Evolutionary conservation across 2,888 invertebrate genomes (phyloP).

Genomic region (Drosophila lutescens): DNA sequence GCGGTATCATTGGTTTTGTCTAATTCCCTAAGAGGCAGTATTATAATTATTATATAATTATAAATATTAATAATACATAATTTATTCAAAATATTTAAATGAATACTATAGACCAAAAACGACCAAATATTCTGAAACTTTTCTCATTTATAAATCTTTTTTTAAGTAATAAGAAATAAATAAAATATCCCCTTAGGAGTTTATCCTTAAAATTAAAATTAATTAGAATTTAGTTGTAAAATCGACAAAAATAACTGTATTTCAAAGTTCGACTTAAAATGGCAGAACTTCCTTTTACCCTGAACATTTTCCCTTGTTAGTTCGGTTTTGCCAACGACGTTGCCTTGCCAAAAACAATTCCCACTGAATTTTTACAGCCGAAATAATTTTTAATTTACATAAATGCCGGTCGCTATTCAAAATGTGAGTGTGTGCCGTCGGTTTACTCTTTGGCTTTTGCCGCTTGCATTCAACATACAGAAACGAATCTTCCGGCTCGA

Average conservation of each 20-base stretch:
- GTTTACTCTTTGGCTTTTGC: conserved; percentile 18
- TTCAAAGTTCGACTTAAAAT: too few relatives aligned
- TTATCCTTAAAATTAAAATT: too few relatives aligned
- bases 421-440: conserved; percentile 25
- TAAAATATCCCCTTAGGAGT: too few relatives aligned
- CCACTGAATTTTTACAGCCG: conserved; percentile 74
- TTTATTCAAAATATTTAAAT: not conserved
- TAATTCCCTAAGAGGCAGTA: not conserved
- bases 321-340: conserved; percentile 34
- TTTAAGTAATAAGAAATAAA: too few relatives aligned
- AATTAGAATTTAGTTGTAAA: too few relatives aligned
- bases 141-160: too few relatives aligned
- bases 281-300: not conserved
- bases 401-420: conserved; percentile 65
- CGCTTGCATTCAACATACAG: conserved; percentile 30
- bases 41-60: not conserved
- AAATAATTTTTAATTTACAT: conserved; percentile 78
- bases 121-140: too few relatives aligned
- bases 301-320: conserved; percentile 9
- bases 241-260: conserved; percentile 10
- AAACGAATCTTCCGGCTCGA: conserved; percentile 38
- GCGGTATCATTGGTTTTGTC: not conserved
- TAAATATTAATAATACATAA: not conserved
- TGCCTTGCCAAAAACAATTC: conserved; percentile 73
- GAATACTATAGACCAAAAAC: too few relatives aligned